These are phyloP conservation scores for Tapirus terrestris DNA, from an alignment of 2,113 vertebrate species.

Conservation along the genomic window DNA sequence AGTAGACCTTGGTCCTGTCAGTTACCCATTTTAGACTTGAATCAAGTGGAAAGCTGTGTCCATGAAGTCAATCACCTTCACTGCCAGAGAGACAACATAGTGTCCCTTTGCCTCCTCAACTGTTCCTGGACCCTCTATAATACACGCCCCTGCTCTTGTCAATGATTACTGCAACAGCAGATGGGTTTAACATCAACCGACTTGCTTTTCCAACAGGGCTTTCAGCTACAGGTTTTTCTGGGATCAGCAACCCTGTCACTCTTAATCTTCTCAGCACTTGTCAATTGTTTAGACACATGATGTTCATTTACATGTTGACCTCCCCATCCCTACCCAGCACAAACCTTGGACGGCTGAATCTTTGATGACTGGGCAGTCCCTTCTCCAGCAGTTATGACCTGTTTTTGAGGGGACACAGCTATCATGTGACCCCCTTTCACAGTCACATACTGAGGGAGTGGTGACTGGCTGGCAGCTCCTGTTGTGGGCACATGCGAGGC, in stretches of 20 bases:
- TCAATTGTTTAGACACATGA: neutral
- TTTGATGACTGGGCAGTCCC: constrained; percentile 89
- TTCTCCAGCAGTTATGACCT: constrained; percentile 85
- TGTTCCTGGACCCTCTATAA: neutral
- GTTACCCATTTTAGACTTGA: neutral
- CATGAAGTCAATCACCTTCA: neutral
- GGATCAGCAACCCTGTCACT: neutral
- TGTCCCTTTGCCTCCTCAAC: neutral
- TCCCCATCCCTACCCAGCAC: constrained; percentile 47
- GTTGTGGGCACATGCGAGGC: constrained; percentile 88
- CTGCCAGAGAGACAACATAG: neutral
- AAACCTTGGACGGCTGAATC: constrained; percentile 86
- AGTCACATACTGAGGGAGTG: constrained; percentile 95
- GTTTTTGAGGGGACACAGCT: constrained; percentile 96
- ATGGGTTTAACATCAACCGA: neutral
- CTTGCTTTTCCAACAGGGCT: neutral
- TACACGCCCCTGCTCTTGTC: neutral
- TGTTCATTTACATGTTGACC: neutral
- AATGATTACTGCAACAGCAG: neutral
- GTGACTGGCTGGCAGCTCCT: constrained; percentile 89
- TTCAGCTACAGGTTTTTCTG: neutral
- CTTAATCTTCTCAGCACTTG: neutral
- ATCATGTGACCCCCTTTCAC: constrained; percentile 98
- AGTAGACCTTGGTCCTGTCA: neutral
- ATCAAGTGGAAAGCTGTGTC: neutral